Evolutionary conservation across 2,113 vertebrate genomes (phyloP), one percentile per base, ranked within the genome.

Genomic region (Tragelaphus scriptus): DNA sequence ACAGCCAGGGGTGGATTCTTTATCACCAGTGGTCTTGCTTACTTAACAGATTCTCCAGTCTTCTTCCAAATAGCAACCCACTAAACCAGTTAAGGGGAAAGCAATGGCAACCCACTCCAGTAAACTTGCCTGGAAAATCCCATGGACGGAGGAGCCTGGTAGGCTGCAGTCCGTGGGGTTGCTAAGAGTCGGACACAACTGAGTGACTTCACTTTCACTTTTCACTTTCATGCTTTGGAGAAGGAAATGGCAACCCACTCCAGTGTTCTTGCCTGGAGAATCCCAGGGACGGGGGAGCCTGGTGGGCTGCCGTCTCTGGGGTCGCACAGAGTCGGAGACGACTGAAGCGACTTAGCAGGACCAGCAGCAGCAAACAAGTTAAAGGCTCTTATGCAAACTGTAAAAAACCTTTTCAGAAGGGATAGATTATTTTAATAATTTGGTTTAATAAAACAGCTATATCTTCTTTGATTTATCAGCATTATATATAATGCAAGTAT

Each of bases 331-430:
- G 61, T 65, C 0, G 30, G 61, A 32, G 30, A 65, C 0, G 7
- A 32, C 14, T 32, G 61, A 65, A 65, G 30, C 0, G 15, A 32
- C 61, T 65, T 65, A 61, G 59, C 59, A 59, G 58, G 53, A 58
- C 9, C 58, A 26, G 58, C 61, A 63, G 61, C 61, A 65, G 61
- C 61, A 99, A 99, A 97, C 99, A 99, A 75, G 99, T 99, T 98
- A 99, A 99, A 99, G 99, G 99, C 98, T 99, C 99, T 10, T 99
- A 99, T 97, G 99, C 99, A 81, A 99, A 99, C 99, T 99, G 99
- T 98, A 99, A 99, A 98, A 99, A 99, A 98, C 99, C 99, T 98
- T 99, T 99, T 93, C 99, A 99, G 98, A 99, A 99, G 98, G 99
- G 99, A 93, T 99, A 99, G 96, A 99, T 99, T 80, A 8, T 99